Evolutionary conservation across 2,888 invertebrate genomes (phyloP), one percentile per base, ranked within the genome.

Genomic region (Megalurothrips usitatus): DNA sequence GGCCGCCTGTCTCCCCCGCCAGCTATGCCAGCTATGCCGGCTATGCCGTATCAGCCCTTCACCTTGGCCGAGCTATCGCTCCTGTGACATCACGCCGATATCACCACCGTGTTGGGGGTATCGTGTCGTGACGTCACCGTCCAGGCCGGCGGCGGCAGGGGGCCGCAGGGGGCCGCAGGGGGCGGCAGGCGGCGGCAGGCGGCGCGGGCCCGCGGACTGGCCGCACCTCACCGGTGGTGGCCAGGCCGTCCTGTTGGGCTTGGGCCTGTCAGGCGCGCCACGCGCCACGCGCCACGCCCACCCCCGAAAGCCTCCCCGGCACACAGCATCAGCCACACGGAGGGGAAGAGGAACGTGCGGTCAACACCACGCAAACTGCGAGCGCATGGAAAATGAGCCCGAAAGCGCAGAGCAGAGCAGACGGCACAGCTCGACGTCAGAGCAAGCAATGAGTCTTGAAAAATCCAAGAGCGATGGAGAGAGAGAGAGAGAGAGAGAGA

Each of bases 41-140:
- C 58, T 43, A 43, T 43, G 68, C 68, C 68, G 26, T 75, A 75
- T 75, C 68, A 75, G 68, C 68, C 68, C 68, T 75, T 75, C 68
- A 75, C 68, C 68, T 75, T 75, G 68, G 68, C 34, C 26, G 68
- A 58, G 68, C 68, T 75, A 75, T 75, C 68, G 68, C 68, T 26
- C 23, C 68, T 26, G 68, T 75, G 68, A 75, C 68, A 75, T 75
- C 68, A 75, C 68, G 26, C 68, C 68, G 68, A 75, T 75, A 75
- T 75, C 68, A 75, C 68, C 58, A 43, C 34, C 34, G 34, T 43
- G 34, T 43, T 43, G 68, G 26, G 68, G 26, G 68, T 75, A 75
- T 75, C 68, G 26, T 68, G 23, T 23, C 68, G 68, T 75, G 68
- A 75, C 68, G 68, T 75, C 68, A 75, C 68, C 26, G 68, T 26